Percentiles rank a stretch among this genome's conserved stretches.
Conservation (phyloP, 2,113 vertebrate species). For the Rhinolophus sinicus region DNA sequence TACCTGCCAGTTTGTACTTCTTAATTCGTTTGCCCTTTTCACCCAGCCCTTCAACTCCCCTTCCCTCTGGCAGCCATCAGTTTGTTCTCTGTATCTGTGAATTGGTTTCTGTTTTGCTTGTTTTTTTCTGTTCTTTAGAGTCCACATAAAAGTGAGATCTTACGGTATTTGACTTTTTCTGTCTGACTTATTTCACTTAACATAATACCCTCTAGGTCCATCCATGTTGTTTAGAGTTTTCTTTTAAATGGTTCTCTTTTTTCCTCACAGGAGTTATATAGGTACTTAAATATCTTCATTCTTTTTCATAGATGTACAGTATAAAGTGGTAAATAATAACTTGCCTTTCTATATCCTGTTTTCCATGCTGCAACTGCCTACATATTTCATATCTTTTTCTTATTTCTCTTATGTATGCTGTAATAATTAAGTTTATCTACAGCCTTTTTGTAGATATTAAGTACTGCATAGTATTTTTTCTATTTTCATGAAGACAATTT, state of each 20-base stretch:
- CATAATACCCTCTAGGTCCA: no score
- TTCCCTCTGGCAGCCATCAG: no score
- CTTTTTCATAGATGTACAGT: neutral
- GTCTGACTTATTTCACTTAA: no score
- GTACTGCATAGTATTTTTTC: neutral
- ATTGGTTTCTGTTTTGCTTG: no score
- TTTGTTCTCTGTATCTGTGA: no score
- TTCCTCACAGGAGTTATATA: neutral
- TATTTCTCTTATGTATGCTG: neutral
- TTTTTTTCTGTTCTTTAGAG: no score
- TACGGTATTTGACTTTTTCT: no score
- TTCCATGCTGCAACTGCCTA: neutral
- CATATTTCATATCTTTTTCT: neutral
- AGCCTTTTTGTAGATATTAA: neutral
- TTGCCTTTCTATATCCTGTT: constrained; percentile 19
- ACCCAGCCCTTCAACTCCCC: no score
- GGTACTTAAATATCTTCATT: neutral
- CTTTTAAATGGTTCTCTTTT: constrained; percentile 29
- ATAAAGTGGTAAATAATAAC: neutral
- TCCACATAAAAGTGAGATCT: no score
- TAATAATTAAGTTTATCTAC: constrained; percentile 21
- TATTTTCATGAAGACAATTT: constrained; percentile 36
- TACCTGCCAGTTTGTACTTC: no score
- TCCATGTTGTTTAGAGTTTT: neutral
- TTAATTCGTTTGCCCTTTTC: no score